Percentiles rank a stretch among this genome's conserved stretches.
These are phyloP conservation scores for Trachurus trachurus DNA, from an alignment of 2,797 vertebrate genomes.

Conservation along the genomic window DNA sequence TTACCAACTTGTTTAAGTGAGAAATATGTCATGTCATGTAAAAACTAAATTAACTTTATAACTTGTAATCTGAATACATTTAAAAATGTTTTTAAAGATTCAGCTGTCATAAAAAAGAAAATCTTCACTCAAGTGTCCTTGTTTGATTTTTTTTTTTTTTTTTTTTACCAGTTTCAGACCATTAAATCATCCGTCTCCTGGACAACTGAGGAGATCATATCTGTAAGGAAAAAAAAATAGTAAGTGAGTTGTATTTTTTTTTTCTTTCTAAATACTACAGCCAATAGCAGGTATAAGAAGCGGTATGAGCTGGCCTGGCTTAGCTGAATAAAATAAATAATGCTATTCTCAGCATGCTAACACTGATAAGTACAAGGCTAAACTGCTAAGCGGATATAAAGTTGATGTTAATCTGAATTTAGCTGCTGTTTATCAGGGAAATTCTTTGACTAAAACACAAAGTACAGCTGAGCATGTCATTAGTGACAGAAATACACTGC, in stretches of 20 bases:
- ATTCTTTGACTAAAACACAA: not conserved
- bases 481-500: not conserved
- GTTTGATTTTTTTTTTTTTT: not conserved
- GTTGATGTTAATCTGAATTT: not conserved
- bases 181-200: constrained; percentile 3
- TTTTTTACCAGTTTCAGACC: not conserved
- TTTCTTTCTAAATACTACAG: no score
- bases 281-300: no score
- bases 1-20: not conserved
- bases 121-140: not conserved
- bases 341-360: no score
- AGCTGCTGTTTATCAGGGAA: not conserved
- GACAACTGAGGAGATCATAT: not conserved
- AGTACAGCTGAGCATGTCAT: not conserved
- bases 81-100: no score
- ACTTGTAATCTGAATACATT: no score
- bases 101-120: no score
- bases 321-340: no score
- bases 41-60: no score
- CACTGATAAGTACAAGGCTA: no score
- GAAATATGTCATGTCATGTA: not conserved
- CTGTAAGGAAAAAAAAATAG: not conserved
- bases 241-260: no score
- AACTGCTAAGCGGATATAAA: not conserved
- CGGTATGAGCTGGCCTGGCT: no score